phyloP scores from a whole-genome alignment of 2,797 vertebrate genomes.

The Decapterus maruadsi region DNA sequence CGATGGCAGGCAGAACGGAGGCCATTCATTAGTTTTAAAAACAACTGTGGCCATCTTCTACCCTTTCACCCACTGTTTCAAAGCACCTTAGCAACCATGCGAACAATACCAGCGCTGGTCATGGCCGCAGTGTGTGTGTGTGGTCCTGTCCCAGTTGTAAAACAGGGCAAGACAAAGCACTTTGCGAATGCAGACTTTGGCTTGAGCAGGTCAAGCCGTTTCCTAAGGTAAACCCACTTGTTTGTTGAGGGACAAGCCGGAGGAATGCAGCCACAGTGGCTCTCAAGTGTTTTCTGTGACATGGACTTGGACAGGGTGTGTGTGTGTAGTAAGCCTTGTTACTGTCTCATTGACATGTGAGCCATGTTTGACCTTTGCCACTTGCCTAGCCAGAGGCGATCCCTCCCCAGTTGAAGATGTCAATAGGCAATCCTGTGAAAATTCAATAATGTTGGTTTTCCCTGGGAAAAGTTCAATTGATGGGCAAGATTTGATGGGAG shows the following conservation, averaged over 20 bases:
- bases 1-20: slow-evolving; percentile 28
- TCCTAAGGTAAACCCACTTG: slow-evolving; percentile 58
- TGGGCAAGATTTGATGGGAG: slow-evolving; percentile 25
- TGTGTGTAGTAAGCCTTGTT: slow-evolving; percentile 48
- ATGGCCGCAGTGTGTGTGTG: slow-evolving; percentile 65
- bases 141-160: slow-evolving; percentile 69
- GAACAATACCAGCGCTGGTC: slow-evolving; percentile 68
- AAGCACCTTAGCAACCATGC: slow-evolving; percentile 70
- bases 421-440: slow-evolving; percentile 58
- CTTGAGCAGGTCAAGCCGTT: slow-evolving; percentile 58
- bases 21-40: slow-evolving; percentile 61
- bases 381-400: slow-evolving; percentile 10
- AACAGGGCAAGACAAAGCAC: slow-evolving; percentile 67
- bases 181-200: slow-evolving; percentile 48
- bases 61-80: slow-evolving; percentile 40
- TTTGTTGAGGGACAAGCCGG: slow-evolving; percentile 59
- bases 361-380: slow-evolving; percentile 60
- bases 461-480: slow-evolving; percentile 32
- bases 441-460: slow-evolving; percentile 52
- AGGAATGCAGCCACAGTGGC: slow-evolving; percentile 63
- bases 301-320: slow-evolving; percentile 52
- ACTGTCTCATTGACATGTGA: slow-evolving; percentile 65
- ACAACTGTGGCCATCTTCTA: slow-evolving; percentile 57
- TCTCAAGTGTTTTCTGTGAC: slow-evolving; percentile 54
- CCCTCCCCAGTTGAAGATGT: slow-evolving; percentile 26